Evolutionary conservation across 2,797 vertebrate species (phyloP).

Genomic region (Enteromius viviparus): DNA sequence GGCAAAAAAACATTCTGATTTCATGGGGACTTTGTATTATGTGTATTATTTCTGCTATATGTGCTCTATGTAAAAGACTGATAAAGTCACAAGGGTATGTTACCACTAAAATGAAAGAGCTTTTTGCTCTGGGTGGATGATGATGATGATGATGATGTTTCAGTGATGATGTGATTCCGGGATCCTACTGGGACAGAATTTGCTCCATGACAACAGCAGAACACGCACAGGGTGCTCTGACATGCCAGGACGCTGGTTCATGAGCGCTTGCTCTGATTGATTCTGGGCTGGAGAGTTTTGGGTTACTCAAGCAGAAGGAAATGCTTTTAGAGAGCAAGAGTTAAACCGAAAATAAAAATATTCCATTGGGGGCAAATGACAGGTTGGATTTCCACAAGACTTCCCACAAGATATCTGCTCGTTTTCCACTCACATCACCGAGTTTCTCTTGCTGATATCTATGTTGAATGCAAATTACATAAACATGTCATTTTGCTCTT

Average conservation of each 20-base stretch:
- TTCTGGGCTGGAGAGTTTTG: conserved; percentile 3
- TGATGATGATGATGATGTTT: conserved; percentile 6
- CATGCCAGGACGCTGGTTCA: conserved; percentile 12
- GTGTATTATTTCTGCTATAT: neutral
- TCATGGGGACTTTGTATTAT: neutral
- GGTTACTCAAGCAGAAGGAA: conserved; percentile 33
- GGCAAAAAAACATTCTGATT: neutral
- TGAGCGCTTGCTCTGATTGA: conserved; percentile 16
- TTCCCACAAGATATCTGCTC: conserved; percentile 21
- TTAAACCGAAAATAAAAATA: conserved; percentile 36
- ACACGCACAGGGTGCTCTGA: neutral
- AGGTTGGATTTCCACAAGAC: conserved; percentile 28
- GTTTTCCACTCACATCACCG: conserved; percentile 13
- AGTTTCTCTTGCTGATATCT: conserved; percentile 3
- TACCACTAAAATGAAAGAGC: conserved; percentile 3
- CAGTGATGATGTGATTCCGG: neutral
- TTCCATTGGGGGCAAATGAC: conserved; percentile 23
- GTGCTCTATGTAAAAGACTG: neutral
- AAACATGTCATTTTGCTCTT: neutral
- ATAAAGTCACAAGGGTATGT: neutral
- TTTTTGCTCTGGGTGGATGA: neutral
- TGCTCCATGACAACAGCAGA: conserved; percentile 8
- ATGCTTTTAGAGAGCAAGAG: conserved; percentile 23
- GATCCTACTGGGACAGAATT: conserved; percentile 17
- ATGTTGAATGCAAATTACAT: conserved; percentile 3